phyloP scores from a whole-genome alignment of 2,888 invertebrate genomes.

The Noctua pronuba region DNA sequence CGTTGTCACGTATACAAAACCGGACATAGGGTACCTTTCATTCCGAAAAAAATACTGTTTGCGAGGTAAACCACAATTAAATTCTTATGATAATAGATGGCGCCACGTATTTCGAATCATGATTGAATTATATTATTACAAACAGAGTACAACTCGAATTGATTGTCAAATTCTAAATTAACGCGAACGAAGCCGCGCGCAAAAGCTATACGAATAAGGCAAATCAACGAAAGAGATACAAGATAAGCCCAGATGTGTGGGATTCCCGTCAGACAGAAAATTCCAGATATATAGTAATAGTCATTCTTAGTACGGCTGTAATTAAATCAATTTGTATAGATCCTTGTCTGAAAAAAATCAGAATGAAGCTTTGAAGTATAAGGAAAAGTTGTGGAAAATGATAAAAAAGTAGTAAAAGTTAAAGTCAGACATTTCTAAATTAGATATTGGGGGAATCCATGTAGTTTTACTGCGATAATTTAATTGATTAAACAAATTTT shows the following conservation, averaged over 20 bases:
- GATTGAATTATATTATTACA: too few species aligned
- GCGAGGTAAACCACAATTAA: too few species aligned
- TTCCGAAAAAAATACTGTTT: too few species aligned
- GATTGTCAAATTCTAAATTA: too few species aligned
- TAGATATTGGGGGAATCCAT: neutral
- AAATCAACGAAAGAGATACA: slow-evolving; percentile 18
- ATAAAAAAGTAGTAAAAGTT: neutral
- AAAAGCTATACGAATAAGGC: neutral
- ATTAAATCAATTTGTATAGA: slow-evolving; percentile 48
- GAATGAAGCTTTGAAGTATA: neutral
- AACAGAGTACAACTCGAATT: too few species aligned
- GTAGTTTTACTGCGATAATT: neutral
- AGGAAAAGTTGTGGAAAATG: slow-evolving; percentile 17
- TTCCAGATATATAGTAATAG: neutral
- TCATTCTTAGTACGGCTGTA: slow-evolving; percentile 49
- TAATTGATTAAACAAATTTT: neutral
- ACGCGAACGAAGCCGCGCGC: too few species aligned
- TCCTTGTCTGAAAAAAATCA: slow-evolving; percentile 38
- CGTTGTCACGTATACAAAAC: too few species aligned
- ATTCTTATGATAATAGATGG: too few species aligned
- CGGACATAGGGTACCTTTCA: too few species aligned
- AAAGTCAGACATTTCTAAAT: neutral
- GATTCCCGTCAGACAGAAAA: slow-evolving; percentile 34
- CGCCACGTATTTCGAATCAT: too few species aligned
- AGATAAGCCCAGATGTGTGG: slow-evolving; percentile 32